A percentile compares a stretch with the other conserved stretches of the same genome.
These are phyloP conservation scores for Drosophila micromelanica DNA, from an alignment of 1,140 invertebrate species.

Conservation along the genomic window DNA sequence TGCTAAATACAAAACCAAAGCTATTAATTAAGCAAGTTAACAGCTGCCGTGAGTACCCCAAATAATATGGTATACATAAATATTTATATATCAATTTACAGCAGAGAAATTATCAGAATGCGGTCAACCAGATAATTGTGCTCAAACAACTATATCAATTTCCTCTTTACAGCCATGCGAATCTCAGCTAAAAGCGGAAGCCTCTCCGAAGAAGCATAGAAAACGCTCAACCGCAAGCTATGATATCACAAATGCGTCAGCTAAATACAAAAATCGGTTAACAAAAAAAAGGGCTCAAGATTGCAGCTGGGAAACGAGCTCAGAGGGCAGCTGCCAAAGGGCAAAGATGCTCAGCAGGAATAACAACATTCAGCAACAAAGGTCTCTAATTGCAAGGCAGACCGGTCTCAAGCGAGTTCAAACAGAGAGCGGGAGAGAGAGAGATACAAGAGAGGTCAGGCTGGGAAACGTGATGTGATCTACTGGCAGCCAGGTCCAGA, in stretches of 20 bases:
- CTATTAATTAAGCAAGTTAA: too few relatives aligned
- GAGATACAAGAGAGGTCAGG: background rate
- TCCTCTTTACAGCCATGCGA: slow-evolving; percentile 4
- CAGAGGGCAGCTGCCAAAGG: slow-evolving; percentile 21
- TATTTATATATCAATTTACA: background rate
- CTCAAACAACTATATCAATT: slow-evolving; percentile 8
- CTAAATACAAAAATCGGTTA: background rate
- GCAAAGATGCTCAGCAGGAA: slow-evolving; percentile 21
- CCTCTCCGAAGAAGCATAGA: background rate
- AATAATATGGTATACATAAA: background rate
- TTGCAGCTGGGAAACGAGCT: slow-evolving; percentile 7
- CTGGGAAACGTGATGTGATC: slow-evolving; percentile 8
- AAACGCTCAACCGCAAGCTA: slow-evolving; percentile 3
- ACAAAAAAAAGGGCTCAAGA: background rate
- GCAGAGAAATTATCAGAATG: background rate
- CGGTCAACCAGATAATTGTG: background rate
- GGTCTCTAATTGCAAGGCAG: slow-evolving; percentile 31
- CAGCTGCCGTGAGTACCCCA: too few relatives aligned
- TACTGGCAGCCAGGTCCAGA: slow-evolving; percentile 11
- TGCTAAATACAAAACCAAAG: too few relatives aligned
- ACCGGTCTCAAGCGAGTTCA: background rate
- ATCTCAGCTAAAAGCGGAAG: slow-evolving; percentile 7
- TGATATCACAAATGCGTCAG: background rate
- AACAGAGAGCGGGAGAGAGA: background rate
- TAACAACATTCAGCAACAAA: background rate